A percentile compares a stretch with the other conserved stretches of the same genome.
Conservation (phyloP, 2,797 vertebrate genomes). For the Melanotaenia parkinsoni region DNA sequence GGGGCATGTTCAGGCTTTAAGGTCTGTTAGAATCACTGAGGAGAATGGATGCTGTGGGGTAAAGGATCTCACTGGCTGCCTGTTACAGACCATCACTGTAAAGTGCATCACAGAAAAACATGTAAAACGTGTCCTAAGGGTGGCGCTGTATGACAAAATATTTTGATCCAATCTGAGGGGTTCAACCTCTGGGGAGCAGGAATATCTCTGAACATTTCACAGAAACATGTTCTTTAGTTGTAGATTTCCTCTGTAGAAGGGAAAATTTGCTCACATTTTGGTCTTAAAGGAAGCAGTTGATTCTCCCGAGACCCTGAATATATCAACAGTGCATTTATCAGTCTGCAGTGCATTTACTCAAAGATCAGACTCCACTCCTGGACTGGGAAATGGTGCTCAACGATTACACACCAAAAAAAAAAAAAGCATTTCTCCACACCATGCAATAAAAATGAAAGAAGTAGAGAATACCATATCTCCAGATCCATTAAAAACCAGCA, state of each 20-base stretch:
- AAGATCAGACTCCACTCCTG: not conserved
- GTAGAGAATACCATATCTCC: too few species aligned
- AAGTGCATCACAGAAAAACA: not conserved
- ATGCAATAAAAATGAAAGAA: too few species aligned
- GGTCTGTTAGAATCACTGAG: conserved; percentile 17
- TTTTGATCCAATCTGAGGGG: not conserved
- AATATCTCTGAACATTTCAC: not conserved
- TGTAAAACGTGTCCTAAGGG: not conserved
- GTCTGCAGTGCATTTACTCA: not conserved
- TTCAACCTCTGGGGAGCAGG: conserved; percentile 14
- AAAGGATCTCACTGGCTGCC: not conserved
- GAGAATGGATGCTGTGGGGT: conserved; percentile 10
- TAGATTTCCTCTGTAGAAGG: too few species aligned
- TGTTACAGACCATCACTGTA: not conserved
- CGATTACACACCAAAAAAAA: too few species aligned
- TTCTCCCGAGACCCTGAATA: not conserved
- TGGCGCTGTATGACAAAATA: rapidly evolving
- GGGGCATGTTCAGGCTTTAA: conserved; percentile 31
- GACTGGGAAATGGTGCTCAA: not conserved
- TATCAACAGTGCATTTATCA: not conserved
- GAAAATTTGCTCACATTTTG: not conserved
- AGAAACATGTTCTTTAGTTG: too few species aligned
- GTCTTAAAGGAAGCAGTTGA: not conserved
- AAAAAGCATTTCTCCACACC: too few species aligned
- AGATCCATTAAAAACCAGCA: too few species aligned